phyloP scores from a whole-genome alignment of 2,797 vertebrate genomes.

The Hemitrygon akajei region DNA sequence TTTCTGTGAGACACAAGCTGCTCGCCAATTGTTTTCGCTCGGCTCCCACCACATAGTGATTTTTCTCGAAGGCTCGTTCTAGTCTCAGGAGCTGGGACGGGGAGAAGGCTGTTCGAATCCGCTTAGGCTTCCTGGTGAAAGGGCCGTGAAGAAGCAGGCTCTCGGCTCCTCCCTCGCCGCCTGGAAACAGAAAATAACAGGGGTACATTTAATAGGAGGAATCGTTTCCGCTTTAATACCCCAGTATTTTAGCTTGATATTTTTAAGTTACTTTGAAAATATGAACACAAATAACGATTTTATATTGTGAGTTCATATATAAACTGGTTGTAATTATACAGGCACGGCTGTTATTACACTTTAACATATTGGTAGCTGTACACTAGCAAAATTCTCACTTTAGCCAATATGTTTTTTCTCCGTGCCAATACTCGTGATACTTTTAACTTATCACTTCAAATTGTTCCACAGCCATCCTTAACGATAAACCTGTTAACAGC shows the following conservation, averaged over 20 bases:
- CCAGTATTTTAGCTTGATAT: not conserved
- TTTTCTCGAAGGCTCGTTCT: conserved; percentile 53
- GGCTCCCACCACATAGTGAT: conserved; percentile 56
- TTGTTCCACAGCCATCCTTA: conserved; percentile 8
- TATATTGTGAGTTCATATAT: not conserved
- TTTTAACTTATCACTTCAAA: conserved; percentile 20
- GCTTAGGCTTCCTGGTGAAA: conserved; percentile 48
- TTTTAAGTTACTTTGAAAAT: not conserved
- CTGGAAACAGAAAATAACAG: not conserved
- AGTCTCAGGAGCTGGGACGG: conserved; percentile 52
- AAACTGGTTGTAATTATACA: not conserved
- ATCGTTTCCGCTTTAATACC: not conserved
- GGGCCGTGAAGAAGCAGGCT: conserved; percentile 28
- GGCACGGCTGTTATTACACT: not conserved
- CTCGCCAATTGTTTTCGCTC: conserved; percentile 55
- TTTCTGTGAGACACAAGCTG: conserved; percentile 53
- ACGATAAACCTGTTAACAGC: not conserved
- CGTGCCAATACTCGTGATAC: not conserved
- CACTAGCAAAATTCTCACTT: not conserved
- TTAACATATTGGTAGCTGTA: not conserved
- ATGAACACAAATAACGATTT: not conserved
- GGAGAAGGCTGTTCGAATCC: conserved; percentile 51
- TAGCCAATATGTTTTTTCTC: conserved; percentile 19
- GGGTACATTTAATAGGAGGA: too few species aligned
- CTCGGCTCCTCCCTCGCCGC: conserved; percentile 24